Evolutionary conservation across 2,797 vertebrate species (phyloP).

Genomic region (Brachyrhaphis roseni): DNA sequence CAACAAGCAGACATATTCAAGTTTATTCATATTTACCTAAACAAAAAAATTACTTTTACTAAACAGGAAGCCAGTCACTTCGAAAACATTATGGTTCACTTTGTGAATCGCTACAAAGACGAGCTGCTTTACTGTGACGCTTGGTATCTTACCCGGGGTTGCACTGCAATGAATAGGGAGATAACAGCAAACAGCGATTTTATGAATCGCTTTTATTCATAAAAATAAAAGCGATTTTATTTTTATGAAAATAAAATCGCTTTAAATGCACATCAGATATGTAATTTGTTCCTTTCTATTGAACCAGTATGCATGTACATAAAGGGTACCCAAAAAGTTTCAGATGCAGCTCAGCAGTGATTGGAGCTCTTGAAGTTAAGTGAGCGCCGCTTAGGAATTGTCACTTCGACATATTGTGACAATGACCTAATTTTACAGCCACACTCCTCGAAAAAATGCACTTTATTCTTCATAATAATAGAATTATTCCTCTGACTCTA

Average conservation of each 20-base stretch:
- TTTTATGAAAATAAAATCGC: not conserved
- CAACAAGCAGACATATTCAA: not conserved
- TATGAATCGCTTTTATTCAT: too few species aligned
- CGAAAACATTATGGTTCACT: not conserved
- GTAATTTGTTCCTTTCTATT: not conserved
- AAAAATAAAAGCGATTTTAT: too few species aligned
- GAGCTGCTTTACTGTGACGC: not conserved
- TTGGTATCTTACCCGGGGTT: too few species aligned
- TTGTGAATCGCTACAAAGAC: not conserved
- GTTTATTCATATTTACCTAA: not conserved
- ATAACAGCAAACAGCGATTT: too few species aligned
- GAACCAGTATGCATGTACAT: not conserved
- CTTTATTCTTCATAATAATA: constrained; percentile 20
- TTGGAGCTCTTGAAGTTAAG: constrained; percentile 3
- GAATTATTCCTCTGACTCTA: constrained; percentile 27
- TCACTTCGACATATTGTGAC: not conserved
- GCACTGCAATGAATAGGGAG: not conserved
- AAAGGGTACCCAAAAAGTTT: constrained; percentile 1
- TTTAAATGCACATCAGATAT: not conserved
- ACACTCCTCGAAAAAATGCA: constrained; percentile 1
- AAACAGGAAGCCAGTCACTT: not conserved
- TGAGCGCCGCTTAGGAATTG: not conserved
- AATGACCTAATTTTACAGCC: constrained; percentile 23
- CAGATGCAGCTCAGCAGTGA: not conserved
- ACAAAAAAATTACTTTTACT: not conserved